Conservation (phyloP, 2,113 vertebrate genomes). For the Pongo abelii region DNA sequence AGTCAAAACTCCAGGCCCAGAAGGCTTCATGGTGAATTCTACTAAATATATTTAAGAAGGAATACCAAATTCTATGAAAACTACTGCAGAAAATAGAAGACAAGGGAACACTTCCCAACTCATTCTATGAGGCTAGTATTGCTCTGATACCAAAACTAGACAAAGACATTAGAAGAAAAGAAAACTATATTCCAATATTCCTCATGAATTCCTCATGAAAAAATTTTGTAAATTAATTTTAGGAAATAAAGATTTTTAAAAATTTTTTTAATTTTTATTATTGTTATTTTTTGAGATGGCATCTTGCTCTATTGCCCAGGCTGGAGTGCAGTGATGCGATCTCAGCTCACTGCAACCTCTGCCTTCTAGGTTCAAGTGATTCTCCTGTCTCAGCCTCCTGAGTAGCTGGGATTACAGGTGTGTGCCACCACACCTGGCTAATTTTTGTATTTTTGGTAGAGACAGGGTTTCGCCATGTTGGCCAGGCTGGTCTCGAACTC, state of each 20-base stretch:
- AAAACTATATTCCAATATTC: neutral
- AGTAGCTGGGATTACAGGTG: no score
- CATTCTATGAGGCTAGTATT: constrained; percentile 8
- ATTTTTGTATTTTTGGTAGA: no score
- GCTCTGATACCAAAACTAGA: neutral
- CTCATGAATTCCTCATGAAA: neutral
- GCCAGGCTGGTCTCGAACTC: no score
- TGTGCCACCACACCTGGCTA: no score
- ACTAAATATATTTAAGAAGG: neutral
- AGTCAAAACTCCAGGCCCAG: neutral
- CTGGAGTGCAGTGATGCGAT: no score
- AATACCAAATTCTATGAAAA: neutral
- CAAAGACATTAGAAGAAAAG: neutral
- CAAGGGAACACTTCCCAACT: neutral
- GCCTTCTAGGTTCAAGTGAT: no score
- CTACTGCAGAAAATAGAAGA: neutral
- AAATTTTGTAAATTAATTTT: constrained; percentile 30
- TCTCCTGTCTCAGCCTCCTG: no score
- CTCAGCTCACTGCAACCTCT: no score
- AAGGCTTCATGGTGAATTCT: neutral
- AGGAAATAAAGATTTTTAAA: neutral
- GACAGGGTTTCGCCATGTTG: no score
- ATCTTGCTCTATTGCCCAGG: no score
- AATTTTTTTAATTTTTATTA: no score
- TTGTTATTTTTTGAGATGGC: no score